Percentiles rank a stretch among this genome's conserved stretches.
These are phyloP conservation scores for Montipora foliosa DNA, from an alignment of 64 coral and sea anemone genomes.

Conservation along the genomic window DNA sequence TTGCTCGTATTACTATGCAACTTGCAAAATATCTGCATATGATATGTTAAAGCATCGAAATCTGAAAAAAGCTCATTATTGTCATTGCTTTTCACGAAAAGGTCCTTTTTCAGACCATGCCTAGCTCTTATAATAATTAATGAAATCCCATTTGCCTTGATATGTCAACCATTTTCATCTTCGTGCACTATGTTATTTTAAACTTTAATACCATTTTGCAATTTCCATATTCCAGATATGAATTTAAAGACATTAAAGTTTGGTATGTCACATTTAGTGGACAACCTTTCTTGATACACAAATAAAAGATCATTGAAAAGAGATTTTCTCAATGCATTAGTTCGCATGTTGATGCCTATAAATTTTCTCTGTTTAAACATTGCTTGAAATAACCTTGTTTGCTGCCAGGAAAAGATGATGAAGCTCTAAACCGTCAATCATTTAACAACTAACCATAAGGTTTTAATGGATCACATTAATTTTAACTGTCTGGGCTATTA, in stretches of 20 bases:
- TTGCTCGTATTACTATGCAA: too few relatives aligned
- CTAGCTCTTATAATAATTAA: too few relatives aligned
- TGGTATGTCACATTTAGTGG: constrained; percentile 35
- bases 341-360: background rate
- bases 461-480: too few relatives aligned
- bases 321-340: background rate
- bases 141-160: background rate
- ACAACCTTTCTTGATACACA: background rate
- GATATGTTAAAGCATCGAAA: too few relatives aligned
- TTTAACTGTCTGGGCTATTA: too few relatives aligned
- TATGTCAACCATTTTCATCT: background rate
- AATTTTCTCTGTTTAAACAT: background rate
- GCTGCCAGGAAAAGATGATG: too few relatives aligned
- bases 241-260: constrained; percentile 51
- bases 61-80: too few relatives aligned
- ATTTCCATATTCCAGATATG: constrained; percentile 50
- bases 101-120: too few relatives aligned
- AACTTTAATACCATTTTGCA: background rate
- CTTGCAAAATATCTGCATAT: too few relatives aligned
- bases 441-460: too few relatives aligned
- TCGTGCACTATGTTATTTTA: background rate
- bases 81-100: background rate
- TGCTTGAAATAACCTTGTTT: too few relatives aligned
- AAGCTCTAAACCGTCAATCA: too few relatives aligned
- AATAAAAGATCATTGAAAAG: background rate